A percentile compares a stretch with the other conserved stretches of the same genome.
phyloP scores from a whole-genome alignment of 1,140 invertebrate genomes.

The Neuroterus valhalla region DNA sequence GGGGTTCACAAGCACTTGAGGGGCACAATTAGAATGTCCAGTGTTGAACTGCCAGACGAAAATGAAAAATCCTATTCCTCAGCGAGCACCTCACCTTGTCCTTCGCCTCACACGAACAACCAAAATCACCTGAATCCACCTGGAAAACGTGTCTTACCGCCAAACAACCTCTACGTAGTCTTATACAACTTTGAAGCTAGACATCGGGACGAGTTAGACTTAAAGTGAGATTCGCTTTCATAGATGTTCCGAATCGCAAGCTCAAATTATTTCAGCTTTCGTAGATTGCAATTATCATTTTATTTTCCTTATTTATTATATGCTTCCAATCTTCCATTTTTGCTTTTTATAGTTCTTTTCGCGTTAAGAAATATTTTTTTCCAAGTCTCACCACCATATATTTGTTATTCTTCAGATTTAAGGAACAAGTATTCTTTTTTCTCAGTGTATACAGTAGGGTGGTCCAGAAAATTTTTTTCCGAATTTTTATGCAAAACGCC shows the following conservation, averaged over 20 bases:
- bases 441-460: too few species aligned
- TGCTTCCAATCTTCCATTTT: too few species aligned
- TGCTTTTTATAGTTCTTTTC: too few species aligned
- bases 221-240: constrained; percentile 80
- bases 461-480: too few species aligned
- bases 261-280: too few species aligned
- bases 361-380: too few species aligned
- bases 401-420: too few species aligned
- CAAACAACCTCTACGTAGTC: constrained; percentile 95
- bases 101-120: constrained; percentile 81
- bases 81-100: constrained; percentile 93
- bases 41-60: constrained; percentile 92
- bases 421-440: too few species aligned
- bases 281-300: too few species aligned
- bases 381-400: too few species aligned
- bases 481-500: too few species aligned
- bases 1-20: constrained; percentile 67
- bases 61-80: constrained; percentile 94
- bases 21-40: constrained; percentile 90
- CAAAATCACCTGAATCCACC: constrained; percentile 69
- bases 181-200: constrained; percentile 96
- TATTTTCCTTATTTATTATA: too few species aligned
- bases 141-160: constrained; percentile 79
- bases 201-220: constrained; percentile 94
- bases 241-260: not conserved